Conservation (phyloP, 2,888 invertebrate species). For the Perdita meconis region DNA sequence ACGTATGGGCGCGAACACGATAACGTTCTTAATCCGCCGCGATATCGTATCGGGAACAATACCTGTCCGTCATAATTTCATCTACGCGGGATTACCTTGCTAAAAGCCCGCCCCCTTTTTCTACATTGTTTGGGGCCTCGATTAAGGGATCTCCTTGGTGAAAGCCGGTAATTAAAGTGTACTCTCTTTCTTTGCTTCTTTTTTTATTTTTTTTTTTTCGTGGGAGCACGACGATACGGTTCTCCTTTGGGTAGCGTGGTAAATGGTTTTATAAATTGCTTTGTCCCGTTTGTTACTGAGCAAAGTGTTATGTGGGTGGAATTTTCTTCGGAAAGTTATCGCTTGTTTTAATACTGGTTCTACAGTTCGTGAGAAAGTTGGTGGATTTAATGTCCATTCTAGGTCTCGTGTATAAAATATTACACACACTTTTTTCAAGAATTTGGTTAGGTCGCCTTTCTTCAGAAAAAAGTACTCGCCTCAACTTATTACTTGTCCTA, state of each 20-base stretch:
- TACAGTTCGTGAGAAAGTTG: not conserved
- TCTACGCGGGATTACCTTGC: conserved; percentile 14
- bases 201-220: too few species aligned
- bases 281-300: not conserved
- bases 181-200: not conserved
- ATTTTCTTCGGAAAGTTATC: not conserved
- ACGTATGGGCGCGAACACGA: conserved; percentile 29
- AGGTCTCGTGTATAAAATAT: too few species aligned
- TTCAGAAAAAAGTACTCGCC: too few species aligned
- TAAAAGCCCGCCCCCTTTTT: conserved; percentile 11
- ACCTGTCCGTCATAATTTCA: conserved; percentile 11
- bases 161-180: conserved; percentile 19
- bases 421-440: too few species aligned
- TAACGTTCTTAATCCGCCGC: conserved; percentile 39
- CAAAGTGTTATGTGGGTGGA: not conserved
- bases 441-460: too few species aligned
- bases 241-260: not conserved
- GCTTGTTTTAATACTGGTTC: not conserved
- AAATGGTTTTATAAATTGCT: not conserved
- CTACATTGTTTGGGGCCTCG: not conserved
- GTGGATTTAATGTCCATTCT: too few species aligned
- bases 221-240: not conserved
- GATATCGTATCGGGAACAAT: conserved; percentile 24
- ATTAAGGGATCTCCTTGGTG: not conserved
- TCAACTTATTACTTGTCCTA: not conserved